Percentiles rank a stretch among this genome's conserved stretches.
phyloP scores from a whole-genome alignment of 1,140 invertebrate species.

The Diachasmimorpha longicaudata region DNA sequence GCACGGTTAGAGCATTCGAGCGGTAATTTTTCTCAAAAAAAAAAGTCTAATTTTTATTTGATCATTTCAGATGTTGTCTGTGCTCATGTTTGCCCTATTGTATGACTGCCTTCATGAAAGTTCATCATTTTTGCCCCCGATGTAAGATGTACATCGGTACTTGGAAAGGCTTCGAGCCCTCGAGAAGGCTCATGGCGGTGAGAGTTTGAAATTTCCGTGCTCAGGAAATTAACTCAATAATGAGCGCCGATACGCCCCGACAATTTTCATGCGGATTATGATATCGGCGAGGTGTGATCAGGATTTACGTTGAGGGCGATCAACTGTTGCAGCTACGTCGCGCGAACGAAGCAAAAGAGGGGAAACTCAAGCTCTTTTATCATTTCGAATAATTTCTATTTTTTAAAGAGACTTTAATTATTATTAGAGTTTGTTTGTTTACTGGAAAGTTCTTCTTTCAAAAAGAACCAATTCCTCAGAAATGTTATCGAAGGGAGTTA shows the following conservation, averaged over 20 bases:
- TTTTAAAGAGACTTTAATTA: too few species aligned
- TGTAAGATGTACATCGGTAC: constrained; percentile 62
- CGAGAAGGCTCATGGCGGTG: constrained; percentile 12
- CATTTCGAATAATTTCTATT: too few species aligned
- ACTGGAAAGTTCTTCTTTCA: too few species aligned
- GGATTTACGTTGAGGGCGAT: background rate
- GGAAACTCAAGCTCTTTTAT: too few species aligned
- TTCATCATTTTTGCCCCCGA: constrained; percentile 62
- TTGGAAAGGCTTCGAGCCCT: constrained; percentile 54
- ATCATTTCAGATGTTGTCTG: constrained; percentile 58
- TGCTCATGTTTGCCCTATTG: constrained; percentile 64
- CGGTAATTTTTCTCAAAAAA: constrained; percentile 35
- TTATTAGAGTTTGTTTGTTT: too few species aligned
- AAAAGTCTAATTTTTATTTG: constrained; percentile 11
- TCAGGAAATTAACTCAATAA: background rate
- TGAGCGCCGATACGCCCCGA: background rate
- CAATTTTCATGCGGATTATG: background rate
- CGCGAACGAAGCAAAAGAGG: too few species aligned
- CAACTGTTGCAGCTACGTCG: background rate
- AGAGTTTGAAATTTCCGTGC: constrained; percentile 5
- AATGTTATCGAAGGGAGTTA: too few species aligned
- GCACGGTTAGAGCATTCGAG: too few species aligned
- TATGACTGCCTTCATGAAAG: constrained; percentile 59
- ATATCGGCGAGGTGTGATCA: background rate
- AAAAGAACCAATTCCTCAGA: too few species aligned